Base-by-base conservation (phyloP, 2,888 invertebrate genomes). In the Liopterus haemorrhoidalis region DNA sequence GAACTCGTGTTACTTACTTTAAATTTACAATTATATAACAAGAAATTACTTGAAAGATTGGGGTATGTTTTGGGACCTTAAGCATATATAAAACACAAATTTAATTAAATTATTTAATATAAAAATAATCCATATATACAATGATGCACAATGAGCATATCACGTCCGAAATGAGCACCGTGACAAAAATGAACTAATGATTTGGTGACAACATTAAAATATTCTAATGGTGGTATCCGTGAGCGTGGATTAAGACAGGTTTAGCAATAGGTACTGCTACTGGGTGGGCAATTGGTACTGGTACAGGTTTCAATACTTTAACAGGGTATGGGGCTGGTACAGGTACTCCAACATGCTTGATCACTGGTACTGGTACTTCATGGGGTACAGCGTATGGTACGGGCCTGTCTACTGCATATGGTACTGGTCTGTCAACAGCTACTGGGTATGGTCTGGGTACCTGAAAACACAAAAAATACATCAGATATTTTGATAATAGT, bases 321-420 rank as follows among this genome's bases (percentile, higher is more conserved):
- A 70, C 68, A 3, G 64, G 58, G n/a, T 59, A 57, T 14, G 58
- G 57, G 25, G 55, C 56, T 5, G 55, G 54, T 11, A 62, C 56
- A 20, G 55, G 58, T 28, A 60, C 57, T 12, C 54, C 59, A 9
- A 68, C 63, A 44, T 67, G 66, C 40, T 51, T 57, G 12, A 53
- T 51, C 9, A 59, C 57, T 15, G 61, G 57, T n/a, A 64, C 59
- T 9, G 58, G 59, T 22, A 64, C 58, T 12, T 59, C 58, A 24
- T 57, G 53, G 20, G 57, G 59, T n/a, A 62, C 56, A 18, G 59
- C 57, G 6, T 64, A 60, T 18, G 61, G 72, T 1, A 75, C 72
- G 0, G 76, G 74, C 48, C 76, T 72, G 6, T 75, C 69, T 5
- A 77, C 72, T 1, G 72, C 75, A 19, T 73, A 71, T 2, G 74